Conservation (phyloP, 1,140 invertebrate species). For the Gonatopus flavifemur region DNA sequence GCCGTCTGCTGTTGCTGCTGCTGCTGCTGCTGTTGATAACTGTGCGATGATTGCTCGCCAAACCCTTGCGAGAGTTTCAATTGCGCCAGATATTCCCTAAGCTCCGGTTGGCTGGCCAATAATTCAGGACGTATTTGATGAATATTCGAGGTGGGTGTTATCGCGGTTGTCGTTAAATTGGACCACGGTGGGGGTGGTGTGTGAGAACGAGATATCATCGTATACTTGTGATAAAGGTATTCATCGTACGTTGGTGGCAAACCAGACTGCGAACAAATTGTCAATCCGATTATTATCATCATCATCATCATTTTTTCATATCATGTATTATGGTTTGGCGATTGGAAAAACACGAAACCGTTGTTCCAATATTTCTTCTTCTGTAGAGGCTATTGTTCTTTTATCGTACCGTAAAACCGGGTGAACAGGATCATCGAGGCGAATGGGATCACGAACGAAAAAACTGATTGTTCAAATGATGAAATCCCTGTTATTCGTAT, state of each 20-base stretch:
- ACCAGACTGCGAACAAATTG: conserved; percentile 38
- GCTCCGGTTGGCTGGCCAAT: conserved; percentile 41
- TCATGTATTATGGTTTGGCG: too few species aligned
- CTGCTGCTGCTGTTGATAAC: conserved; percentile 24
- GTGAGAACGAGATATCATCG: conserved; percentile 48
- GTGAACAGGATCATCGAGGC: too few species aligned
- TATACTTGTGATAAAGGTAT: conserved; percentile 47
- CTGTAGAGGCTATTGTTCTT: too few species aligned
- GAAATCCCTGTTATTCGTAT: too few species aligned
- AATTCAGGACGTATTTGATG: conserved; percentile 40
- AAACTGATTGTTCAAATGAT: too few species aligned
- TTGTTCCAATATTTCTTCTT: too few species aligned
- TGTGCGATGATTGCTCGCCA: conserved; percentile 34
- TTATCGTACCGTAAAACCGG: too few species aligned
- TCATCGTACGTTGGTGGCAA: conserved; percentile 55
- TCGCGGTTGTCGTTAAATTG: conserved; percentile 26
- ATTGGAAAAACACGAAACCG: too few species aligned
- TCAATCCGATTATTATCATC: too few species aligned
- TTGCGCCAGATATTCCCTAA: conserved; percentile 44
- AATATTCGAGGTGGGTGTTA: conserved; percentile 9
- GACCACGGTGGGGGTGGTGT: conserved; percentile 55
- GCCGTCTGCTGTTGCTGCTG: conserved; percentile 27
- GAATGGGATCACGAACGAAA: too few species aligned
- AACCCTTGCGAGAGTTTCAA: conserved; percentile 29
- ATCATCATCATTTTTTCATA: too few species aligned